Base-by-base conservation (phyloP, 2,797 vertebrate genomes). In the Sebastes elongatus region DNA sequence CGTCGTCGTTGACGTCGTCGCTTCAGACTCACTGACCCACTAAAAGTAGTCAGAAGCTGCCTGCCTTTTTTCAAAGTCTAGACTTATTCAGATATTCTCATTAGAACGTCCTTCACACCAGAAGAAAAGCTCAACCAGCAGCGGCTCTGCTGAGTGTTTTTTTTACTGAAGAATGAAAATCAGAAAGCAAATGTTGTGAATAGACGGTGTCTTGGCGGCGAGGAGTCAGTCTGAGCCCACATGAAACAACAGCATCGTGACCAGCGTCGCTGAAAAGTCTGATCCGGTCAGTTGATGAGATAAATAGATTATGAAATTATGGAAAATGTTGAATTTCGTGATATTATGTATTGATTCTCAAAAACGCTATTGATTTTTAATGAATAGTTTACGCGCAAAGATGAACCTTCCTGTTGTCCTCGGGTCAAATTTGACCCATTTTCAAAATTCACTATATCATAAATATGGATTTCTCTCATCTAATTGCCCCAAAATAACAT, bases 1-100 rank as follows among this genome's bases (percentile, higher is more conserved):
- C 18, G 7, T 59, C 4, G 38, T 0, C 38, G 38, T 42, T 16
- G 35, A 33, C 20, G 18, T 33, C 11, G 10, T 52, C 4, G 2
- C 59, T 49, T 65, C 80, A 76, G 46, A n/a, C 42, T 68, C 28
- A 23, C 33, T 71, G 80, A 84, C 76, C 64, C 46, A 28, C 22
- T 80, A 33, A 78, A 68, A 69, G 62, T 46, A 73, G 62, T 60
- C 64, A 55, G 35, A 10, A 16, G 60, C 71, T n/a, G 79, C 38
- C 6, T 13, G 14, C 32, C 42, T 38, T 38, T 68, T 83, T 78
- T 78, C 60, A 73, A 30, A 52, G 78, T 78, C 81, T 86, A 70
- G 78, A 87, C 82, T 10, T 77, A 77, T 80, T 88, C 82, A 89
- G 25, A 42, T 61, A 3, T 71, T 81, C 28, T 87, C 57, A 78